Evolutionary conservation across 2,797 vertebrate genomes (phyloP).

Genomic region (Crenuchus spilurus): DNA sequence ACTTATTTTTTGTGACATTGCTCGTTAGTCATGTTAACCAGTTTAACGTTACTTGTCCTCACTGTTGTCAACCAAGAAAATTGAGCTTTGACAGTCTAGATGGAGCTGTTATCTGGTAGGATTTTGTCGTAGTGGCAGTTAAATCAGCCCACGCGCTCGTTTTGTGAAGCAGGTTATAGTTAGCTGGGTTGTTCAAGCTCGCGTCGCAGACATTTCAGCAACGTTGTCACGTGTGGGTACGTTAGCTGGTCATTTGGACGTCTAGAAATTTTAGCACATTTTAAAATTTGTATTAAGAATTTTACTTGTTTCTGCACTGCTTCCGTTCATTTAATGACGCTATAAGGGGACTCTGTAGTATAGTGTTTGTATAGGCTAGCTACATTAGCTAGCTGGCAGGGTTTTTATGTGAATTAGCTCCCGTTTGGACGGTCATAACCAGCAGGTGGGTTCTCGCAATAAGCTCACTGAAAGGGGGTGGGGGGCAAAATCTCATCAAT

Average conservation of each 20-base stretch:
- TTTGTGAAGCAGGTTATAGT: neutral
- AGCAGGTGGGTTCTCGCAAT: slow-evolving; percentile 45
- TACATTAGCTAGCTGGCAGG: slow-evolving; percentile 11
- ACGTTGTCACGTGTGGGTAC: no score
- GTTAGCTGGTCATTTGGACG: slow-evolving; percentile 2
- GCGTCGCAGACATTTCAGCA: no score
- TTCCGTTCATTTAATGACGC: neutral
- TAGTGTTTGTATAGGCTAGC: neutral
- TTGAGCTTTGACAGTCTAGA: slow-evolving; percentile 36
- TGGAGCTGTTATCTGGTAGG: neutral
- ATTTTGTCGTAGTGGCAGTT: neutral
- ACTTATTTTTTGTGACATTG: no score
- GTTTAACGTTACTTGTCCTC: neutral
- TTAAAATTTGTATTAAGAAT: no score
- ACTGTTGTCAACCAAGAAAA: slow-evolving; percentile 42
- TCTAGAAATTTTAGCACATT: slow-evolving; percentile 9
- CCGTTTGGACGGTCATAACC: slow-evolving; percentile 38
- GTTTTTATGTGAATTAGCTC: slow-evolving; percentile 32
- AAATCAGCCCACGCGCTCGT: slow-evolving; percentile 1
- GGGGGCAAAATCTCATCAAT: slow-evolving; percentile 27
- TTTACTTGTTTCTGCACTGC: neutral
- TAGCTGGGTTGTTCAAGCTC: slow-evolving; percentile 4
- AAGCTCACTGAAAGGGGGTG: slow-evolving; percentile 29
- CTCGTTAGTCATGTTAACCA: no score
- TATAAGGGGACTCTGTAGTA: neutral